Base-by-base conservation (phyloP, 2,888 invertebrate species). In the Leptodirus hochenwartii region DNA sequence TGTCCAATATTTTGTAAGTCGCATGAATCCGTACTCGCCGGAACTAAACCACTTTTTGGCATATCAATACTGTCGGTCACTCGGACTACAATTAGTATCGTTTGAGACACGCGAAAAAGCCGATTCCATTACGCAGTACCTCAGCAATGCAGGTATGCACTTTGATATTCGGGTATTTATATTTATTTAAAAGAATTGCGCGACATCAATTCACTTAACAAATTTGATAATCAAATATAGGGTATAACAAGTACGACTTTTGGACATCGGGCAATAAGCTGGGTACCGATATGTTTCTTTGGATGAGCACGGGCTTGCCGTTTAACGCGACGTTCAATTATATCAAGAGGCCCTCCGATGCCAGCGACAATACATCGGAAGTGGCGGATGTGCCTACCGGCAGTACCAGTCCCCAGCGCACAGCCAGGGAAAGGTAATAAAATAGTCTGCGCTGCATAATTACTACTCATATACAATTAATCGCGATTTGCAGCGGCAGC, bases 291-390 rank as follows among this genome's bases (percentile, higher is more conserved):
- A 82, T 81, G 78, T 76, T 78, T 54, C 59, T 84, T 34, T 85
- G 84, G 84, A 81, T 84, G 82, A 82, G 81, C 51, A 80, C 81
- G 17, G 84, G 84, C 9, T 56, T 81, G 35, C 81, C 82, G 17
- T 81, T 84, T 59, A 84, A 85, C 54, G 75, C 79, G 14, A 82
- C 82, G n/a, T 84, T 84, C 54, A 78, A 79, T 56, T 79, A 77
- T 53, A 79, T 81, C 70, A 60, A 61, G 43, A 62, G 73, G 46
- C 50, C 38, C 5, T 36, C 37, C 13, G 41, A 41, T 30, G 44
- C 41, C 22, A 39, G 39, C n/a, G 41, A 41, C 24, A 41, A 42
- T 22, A 40, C 40, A 17, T 38, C 38, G 8, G 28, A 37, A 6
- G 26, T 33, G 13, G 34, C 36, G 9, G 69, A 70, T 43, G 61